These are phyloP conservation scores for Lochmaea crataegi DNA, from an alignment of 2,888 invertebrate genomes.

Conservation along the genomic window DNA sequence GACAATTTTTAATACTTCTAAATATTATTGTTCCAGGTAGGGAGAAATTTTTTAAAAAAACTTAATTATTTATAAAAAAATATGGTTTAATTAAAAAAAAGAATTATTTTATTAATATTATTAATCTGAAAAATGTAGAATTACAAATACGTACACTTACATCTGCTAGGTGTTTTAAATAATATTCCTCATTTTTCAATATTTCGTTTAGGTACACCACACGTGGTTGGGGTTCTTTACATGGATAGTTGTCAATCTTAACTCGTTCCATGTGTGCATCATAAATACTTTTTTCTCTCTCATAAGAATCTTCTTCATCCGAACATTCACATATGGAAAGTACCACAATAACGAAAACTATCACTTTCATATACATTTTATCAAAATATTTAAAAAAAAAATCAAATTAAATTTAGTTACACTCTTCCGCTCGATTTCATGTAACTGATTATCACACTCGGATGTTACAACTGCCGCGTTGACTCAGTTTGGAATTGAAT, in stretches of 20 bases:
- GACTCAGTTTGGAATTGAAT: background rate
- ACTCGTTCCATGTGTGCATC: background rate
- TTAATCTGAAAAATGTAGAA: too few relatives aligned
- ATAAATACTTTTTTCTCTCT: background rate
- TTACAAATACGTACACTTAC: slow-evolving; percentile 4
- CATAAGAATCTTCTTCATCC: background rate
- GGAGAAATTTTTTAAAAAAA: too few relatives aligned
- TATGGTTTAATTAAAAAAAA: too few relatives aligned
- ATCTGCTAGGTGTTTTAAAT: background rate
- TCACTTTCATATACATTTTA: slow-evolving; percentile 1
- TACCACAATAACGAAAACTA: slow-evolving; percentile 1
- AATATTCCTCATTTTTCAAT: background rate
- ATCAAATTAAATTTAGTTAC: background rate
- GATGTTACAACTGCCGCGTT: background rate
- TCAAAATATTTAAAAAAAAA: background rate
- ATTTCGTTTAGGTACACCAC: slow-evolving; percentile 13
- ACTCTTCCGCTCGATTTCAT: background rate
- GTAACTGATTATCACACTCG: background rate
- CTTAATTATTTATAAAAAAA: too few relatives aligned
- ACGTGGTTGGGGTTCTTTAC: slow-evolving; percentile 12
- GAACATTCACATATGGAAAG: background rate
- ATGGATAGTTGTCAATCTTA: slow-evolving; percentile 10
- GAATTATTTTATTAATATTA: too few relatives aligned
- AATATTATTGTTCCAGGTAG: too few relatives aligned
- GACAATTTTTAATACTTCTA: too few relatives aligned